Base-by-base conservation (phyloP, 2,888 invertebrate genomes). In the Clanis bilineata region DNA sequence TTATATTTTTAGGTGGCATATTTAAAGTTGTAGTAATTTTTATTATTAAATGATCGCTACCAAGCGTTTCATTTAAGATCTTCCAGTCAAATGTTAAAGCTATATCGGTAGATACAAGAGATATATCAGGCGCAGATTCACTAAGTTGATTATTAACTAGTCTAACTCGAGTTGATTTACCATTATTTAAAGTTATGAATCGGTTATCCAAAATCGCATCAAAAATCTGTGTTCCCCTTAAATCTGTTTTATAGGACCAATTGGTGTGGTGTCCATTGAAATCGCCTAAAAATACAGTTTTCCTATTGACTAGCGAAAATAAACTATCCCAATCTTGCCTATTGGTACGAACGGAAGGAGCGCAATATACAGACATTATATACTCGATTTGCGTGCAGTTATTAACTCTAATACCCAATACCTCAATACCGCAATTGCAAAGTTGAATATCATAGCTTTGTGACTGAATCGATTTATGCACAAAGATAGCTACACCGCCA, bases 401-500 rank as follows among this genome's bases (percentile, higher is more conserved):
- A 38, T 12, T 10, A 6, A 58, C 21, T 18, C 44, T 57, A 23
- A 61, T 4, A 38, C n/a, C n/a, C n/a, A n/a, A n/a, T n/a, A n/a
- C n/a, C n/a, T n/a, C n/a, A n/a, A n/a, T n/a, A n/a, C n/a, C n/a
- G n/a, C n/a, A n/a, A n/a, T n/a, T n/a, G n/a, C n/a, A n/a, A n/a
- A n/a, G n/a, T n/a, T 18, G 15, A 23, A 60, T 3, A 18, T 43
- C 7, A 32, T 60, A 36, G 10, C 54, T 57, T 2, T n/a, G 28
- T 4, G 21, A n/a, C n/a, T n/a, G 9, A 43, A 54, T 43, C 23
- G 21, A 10, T 39, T 10, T 41, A 25, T 39, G 22, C 0, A 23
- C 25, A 1, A 76, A 22, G 6, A 73, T 62, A 0, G 66, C 68
- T 1, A 73, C 69, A 0, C 74, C 74, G 6, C 71, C 6, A 51